Conservation (phyloP, 2,888 invertebrate species). For the Penaeus monodon region DNA sequence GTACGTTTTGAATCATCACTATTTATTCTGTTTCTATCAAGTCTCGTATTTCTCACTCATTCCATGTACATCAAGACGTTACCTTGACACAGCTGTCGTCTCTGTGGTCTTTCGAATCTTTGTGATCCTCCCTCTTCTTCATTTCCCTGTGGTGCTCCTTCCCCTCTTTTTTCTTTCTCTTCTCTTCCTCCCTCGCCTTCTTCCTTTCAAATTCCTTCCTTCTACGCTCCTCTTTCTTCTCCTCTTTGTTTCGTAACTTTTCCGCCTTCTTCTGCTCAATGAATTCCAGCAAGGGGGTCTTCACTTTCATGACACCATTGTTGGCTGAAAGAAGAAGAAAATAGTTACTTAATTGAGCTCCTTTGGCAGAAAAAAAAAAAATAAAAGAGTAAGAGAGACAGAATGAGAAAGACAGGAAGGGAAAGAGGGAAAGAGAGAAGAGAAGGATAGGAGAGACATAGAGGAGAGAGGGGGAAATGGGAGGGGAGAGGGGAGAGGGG, state of each 20-base stretch:
- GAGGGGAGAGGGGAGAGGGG: too few relatives aligned
- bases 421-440: too few relatives aligned
- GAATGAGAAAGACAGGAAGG: too few relatives aligned
- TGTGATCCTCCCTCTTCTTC: not conserved
- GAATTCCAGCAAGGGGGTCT: constrained; percentile 46
- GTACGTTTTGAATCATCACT: too few relatives aligned
- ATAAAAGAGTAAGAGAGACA: too few relatives aligned
- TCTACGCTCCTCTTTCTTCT: constrained; percentile 21
- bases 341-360: too few relatives aligned
- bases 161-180: constrained; percentile 10
- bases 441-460: too few relatives aligned
- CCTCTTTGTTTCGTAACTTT: constrained; percentile 1
- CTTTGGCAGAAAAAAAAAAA: too few relatives aligned
- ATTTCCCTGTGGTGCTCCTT: not conserved
- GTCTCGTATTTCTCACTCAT: too few relatives aligned
- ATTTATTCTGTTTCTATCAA: too few relatives aligned
- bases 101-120: not conserved
- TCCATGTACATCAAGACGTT: not conserved
- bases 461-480: too few relatives aligned
- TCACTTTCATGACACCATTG: constrained; percentile 24
- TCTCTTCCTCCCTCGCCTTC: constrained; percentile 34
- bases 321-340: too few relatives aligned
- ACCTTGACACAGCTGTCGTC: not conserved
- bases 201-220: constrained; percentile 33
- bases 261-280: constrained; percentile 37